A percentile compares a stretch with the other conserved stretches of the same genome.
Conservation (phyloP, 30 jellyfish, hydroid and myxozoan genomes). For the Morbakka virulenta region DNA sequence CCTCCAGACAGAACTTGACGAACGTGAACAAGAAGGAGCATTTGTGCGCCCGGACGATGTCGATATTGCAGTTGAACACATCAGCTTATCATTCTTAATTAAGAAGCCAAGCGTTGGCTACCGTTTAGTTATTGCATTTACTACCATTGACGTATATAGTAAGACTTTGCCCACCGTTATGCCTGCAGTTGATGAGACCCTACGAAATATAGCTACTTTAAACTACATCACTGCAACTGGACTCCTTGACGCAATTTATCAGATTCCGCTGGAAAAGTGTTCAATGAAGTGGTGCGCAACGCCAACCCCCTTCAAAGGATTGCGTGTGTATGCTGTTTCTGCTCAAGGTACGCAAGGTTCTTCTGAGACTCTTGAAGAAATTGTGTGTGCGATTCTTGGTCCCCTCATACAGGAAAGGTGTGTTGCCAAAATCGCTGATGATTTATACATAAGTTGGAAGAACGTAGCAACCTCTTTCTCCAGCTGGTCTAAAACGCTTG, state of each 20-base stretch:
- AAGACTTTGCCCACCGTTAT: not conserved
- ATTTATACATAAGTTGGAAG: not conserved
- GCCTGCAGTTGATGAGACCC: not conserved
- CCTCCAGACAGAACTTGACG: too few species aligned
- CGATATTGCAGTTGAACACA: not conserved
- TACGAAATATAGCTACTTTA: not conserved
- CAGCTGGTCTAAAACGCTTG: not conserved
- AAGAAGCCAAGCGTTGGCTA: not conserved
- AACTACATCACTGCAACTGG: not conserved
- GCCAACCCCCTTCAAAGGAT: conserved; percentile 4
- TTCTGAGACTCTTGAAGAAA: not conserved
- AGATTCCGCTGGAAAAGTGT: not conserved
- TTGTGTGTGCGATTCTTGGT: not conserved
- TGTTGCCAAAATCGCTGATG: not conserved
- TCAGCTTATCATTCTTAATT: not conserved
- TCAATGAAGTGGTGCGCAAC: not conserved
- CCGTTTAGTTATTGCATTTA: not conserved
- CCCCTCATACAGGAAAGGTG: not conserved
- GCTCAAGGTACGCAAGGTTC: conserved; percentile 8
- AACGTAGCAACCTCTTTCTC: not conserved
- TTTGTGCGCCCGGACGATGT: too few species aligned
- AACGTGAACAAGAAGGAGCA: too few species aligned
- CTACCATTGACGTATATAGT: not conserved
- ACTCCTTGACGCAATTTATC: not conserved
- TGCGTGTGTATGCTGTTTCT: not conserved